A percentile compares a stretch with the other conserved stretches of the same genome.
Evolutionary conservation across 1,140 invertebrate species (phyloP).

Genomic region (Polypedilum pembai): DNA sequence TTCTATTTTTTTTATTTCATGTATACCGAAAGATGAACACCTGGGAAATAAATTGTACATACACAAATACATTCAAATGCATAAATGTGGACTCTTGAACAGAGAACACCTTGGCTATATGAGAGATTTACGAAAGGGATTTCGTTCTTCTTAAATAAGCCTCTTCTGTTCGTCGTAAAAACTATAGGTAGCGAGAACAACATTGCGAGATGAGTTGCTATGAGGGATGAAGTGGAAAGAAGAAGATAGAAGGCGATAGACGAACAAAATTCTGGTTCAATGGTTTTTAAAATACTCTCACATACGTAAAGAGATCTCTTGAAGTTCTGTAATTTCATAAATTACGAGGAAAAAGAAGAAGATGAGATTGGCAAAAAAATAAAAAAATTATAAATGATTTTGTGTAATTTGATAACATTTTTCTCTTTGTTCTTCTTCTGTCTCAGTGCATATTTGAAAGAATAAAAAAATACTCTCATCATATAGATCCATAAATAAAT

Average conservation of each 20-base stretch:
- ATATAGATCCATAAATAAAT: not conserved
- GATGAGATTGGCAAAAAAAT: constrained; percentile 4
- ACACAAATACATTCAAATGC: not conserved
- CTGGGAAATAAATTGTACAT: constrained; percentile 17
- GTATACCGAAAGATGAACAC: constrained; percentile 24
- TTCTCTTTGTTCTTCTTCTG: constrained; percentile 9
- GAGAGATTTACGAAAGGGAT: constrained; percentile 7
- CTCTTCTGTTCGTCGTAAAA: not conserved
- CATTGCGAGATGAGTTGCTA: not conserved
- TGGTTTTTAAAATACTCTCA: constrained; percentile 1
- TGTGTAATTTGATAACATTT: constrained; percentile 26
- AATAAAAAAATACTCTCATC: not conserved
- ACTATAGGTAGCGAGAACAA: not conserved
- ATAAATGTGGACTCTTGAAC: not conserved
- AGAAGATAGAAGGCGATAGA: constrained; percentile 13
- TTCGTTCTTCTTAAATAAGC: not conserved
- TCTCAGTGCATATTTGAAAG: not conserved
- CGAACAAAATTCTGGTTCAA: constrained; percentile 24
- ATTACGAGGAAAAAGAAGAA: not conserved
- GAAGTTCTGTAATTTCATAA: not conserved
- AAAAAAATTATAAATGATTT: constrained; percentile 15
- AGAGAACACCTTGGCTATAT: constrained; percentile 3
- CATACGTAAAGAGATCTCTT: not conserved
- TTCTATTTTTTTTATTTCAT: not conserved
- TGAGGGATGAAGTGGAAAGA: constrained; percentile 10